Evolutionary conservation across 2,113 vertebrate genomes (phyloP), one percentile per base, ranked within the genome.

Genomic region (Erythrocebus patas): DNA sequence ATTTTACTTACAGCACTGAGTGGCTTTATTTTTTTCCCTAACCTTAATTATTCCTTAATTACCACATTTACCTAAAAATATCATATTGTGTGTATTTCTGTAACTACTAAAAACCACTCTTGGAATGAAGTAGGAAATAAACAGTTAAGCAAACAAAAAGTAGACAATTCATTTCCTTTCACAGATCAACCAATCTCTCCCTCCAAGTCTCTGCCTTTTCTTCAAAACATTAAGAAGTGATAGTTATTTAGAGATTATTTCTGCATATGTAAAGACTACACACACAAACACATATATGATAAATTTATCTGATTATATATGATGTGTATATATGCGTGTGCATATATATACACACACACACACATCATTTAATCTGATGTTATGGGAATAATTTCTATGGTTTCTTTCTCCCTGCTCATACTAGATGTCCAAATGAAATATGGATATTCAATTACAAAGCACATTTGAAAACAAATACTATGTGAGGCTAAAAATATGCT

Each of bases 381-480:
- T 86, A 84, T 38, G 61, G 80, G 17, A 94, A 93, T 35, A 57
- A 68, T 79, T 93, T 72, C 73, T 87, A 92, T 38, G 5, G 40
- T 35, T 94, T 91, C 64, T 85, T 90, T 87, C 27, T 82, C 59
- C 30, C 32, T 95, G 27, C 20, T 85, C 50, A 66, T 80, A 83
- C 38, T 40, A 92, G 75, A 93, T 96, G 83, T 81, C 68, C 59
- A 93, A 96, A 78, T 87, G 85, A 98, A 97, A 95, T 64, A 35
- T 6, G 18, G 14, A 78, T 50, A 92, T 64, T 91, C 86, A 80
- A 35, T 85, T 80, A 80, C 32, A 90, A 73, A 92, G 40, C 80
- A 82, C 61, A 95, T 93, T 84, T 82, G 40, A 96, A 97, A 97
- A 93, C 52, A 92, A 91, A 94, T 88, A 66, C 81, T 79, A 66